Conservation (phyloP, 30 jellyfish, hydroid and myxozoan species). For the Morbakka virulenta region DNA sequence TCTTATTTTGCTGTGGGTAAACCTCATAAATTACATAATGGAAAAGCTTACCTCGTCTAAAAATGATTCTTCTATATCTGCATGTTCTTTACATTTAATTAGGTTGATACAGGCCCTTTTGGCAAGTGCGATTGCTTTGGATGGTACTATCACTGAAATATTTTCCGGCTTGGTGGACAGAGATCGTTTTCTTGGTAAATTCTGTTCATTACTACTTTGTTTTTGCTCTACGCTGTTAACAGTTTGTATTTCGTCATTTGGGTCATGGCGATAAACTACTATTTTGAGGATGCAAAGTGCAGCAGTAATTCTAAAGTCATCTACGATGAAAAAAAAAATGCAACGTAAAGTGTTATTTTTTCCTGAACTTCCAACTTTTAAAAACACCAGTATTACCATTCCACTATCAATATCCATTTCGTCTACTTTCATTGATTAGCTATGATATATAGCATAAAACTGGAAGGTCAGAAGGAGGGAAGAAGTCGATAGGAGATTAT, state of each 20-base stretch:
- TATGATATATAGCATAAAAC: no score
- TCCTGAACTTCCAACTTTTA: no score
- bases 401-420: no score
- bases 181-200: background rate
- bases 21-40: no score
- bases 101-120: conserved; percentile 68
- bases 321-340: conserved; percentile 1
- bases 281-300: conserved; percentile 45
- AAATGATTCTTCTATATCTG: conserved; percentile 56
- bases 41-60: conserved; percentile 21
- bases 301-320: conserved; percentile 55
- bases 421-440: no score
- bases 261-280: background rate
- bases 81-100: conserved; percentile 49
- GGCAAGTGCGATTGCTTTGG: conserved; percentile 54
- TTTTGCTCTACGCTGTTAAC: background rate
- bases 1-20: no score
- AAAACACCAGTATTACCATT: no score
- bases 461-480: no score
- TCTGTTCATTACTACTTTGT: background rate
- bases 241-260: no score
- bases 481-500: no score
- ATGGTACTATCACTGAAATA: conserved; percentile 27
- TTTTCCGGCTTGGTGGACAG: conserved; percentile 1
- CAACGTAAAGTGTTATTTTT: no score